phyloP scores from a whole-genome alignment of 2,113 vertebrate genomes.

The Mungos mungo region DNA sequence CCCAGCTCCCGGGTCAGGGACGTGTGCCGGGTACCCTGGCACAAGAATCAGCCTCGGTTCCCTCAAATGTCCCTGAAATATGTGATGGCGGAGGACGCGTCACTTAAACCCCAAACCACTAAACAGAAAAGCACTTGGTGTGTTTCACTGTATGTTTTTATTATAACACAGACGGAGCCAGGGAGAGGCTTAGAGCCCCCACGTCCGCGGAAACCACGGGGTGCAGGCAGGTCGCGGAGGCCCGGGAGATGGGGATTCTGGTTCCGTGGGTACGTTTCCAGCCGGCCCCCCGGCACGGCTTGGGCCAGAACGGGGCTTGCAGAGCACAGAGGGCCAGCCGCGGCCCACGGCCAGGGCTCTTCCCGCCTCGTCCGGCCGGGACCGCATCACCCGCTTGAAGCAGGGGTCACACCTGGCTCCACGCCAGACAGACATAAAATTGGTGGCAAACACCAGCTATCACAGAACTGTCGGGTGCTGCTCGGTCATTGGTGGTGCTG shows the following conservation, averaged over 20 bases:
- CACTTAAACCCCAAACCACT: accelerated
- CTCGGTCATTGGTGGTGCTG: background rate
- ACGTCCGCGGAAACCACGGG: accelerated
- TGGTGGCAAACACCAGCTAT: background rate
- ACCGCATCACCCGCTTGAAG: accelerated
- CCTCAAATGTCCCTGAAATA: background rate
- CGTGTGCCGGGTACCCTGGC: accelerated
- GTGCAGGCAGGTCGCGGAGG: too few species aligned
- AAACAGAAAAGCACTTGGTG: accelerated
- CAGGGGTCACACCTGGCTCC: accelerated
- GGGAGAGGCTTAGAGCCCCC: too few species aligned
- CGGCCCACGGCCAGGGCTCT: accelerated
- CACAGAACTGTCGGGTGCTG: background rate
- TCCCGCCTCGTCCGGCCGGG: accelerated
- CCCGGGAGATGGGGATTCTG: accelerated
- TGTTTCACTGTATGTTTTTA: background rate
- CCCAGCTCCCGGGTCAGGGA: accelerated
- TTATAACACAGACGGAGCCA: accelerated
- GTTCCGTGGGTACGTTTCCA: accelerated
- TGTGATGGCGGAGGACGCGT: accelerated
- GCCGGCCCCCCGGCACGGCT: accelerated
- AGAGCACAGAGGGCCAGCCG: background rate
- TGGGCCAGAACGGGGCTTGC: accelerated
- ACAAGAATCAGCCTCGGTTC: background rate
- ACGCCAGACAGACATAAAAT: accelerated